phyloP scores from a whole-genome alignment of 1,140 invertebrate genomes.

The Cyclargus thomasi region DNA sequence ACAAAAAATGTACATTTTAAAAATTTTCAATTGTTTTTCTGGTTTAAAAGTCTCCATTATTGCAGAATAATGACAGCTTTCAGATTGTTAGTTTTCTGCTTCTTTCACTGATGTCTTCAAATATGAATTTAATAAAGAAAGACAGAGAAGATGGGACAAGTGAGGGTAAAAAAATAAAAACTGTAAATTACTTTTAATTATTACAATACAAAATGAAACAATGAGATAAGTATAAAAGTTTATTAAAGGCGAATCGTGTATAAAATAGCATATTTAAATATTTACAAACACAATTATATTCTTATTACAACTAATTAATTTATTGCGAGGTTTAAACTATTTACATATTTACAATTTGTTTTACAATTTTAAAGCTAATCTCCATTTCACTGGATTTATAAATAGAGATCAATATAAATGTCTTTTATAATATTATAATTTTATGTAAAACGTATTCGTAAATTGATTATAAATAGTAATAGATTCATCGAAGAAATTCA shows the following conservation, averaged over 20 bases:
- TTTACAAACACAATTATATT: conserved; percentile 17
- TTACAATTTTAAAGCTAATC: conserved; percentile 13
- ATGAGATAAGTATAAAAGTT: conserved; percentile 17
- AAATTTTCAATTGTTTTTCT: no score
- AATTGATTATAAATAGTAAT: conserved; percentile 6
- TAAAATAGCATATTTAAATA: conserved; percentile 13
- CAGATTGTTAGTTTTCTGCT: no score
- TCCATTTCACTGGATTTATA: conserved; percentile 14
- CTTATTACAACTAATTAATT: conserved; percentile 1
- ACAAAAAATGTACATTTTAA: no score
- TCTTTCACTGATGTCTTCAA: no score
- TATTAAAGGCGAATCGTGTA: background rate
- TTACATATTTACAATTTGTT: conserved; percentile 15
- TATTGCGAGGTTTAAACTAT: conserved; percentile 21
- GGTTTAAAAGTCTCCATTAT: no score
- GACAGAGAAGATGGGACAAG: no score
- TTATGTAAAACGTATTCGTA: background rate
- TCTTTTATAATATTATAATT: conserved; percentile 5
- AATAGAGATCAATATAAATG: conserved; percentile 19
- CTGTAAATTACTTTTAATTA: no score
- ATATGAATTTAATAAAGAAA: no score
- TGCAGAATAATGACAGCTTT: no score
- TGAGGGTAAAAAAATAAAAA: no score
- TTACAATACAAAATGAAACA: conserved; percentile 2
- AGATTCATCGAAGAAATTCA: conserved; percentile 8